Conservation (phyloP, 2,888 invertebrate genomes). For the Agrochola litura region DNA sequence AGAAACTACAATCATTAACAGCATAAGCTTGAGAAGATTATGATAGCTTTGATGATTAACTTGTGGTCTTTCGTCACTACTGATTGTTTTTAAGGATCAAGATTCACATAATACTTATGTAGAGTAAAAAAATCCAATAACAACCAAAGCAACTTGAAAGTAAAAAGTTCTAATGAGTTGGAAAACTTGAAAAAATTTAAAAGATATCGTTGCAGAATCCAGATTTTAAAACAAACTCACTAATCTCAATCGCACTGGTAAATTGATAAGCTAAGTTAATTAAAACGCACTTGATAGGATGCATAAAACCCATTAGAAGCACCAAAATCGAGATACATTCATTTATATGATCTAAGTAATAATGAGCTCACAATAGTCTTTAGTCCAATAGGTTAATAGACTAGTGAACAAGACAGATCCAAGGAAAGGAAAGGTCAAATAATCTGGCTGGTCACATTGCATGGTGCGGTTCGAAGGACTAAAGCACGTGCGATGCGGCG, state of each 20-base stretch:
- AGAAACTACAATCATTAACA: not conserved
- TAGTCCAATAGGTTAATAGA: conserved; percentile 63
- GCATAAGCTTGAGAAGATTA: not conserved
- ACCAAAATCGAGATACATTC: conserved; percentile 1
- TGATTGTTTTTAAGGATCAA: conserved; percentile 7
- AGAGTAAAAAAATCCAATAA: not conserved
- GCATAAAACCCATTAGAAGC: conserved; percentile 8
- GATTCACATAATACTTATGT: not conserved
- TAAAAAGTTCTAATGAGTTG: conserved; percentile 10
- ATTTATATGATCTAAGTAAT: conserved; percentile 12
- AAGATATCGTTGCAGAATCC: not conserved
- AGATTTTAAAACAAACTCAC: not conserved
- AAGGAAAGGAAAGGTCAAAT: conserved; percentile 69
- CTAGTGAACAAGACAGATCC: conserved; percentile 59
- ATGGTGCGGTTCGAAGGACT: conserved; percentile 71
- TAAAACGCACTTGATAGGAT: not conserved
- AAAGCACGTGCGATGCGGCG: conserved; percentile 87
- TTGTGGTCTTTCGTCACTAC: not conserved
- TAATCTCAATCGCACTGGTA: not conserved
- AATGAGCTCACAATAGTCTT: conserved; percentile 19
- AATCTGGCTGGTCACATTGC: conserved; percentile 69
- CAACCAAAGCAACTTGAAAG: not conserved
- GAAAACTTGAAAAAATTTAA: conserved; percentile 7
- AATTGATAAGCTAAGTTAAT: conserved; percentile 13
- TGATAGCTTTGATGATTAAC: not conserved